These are phyloP conservation scores for Sphaerodactylus townsendi DNA, from an alignment of 2,113 vertebrate genomes.

Conservation along the genomic window DNA sequence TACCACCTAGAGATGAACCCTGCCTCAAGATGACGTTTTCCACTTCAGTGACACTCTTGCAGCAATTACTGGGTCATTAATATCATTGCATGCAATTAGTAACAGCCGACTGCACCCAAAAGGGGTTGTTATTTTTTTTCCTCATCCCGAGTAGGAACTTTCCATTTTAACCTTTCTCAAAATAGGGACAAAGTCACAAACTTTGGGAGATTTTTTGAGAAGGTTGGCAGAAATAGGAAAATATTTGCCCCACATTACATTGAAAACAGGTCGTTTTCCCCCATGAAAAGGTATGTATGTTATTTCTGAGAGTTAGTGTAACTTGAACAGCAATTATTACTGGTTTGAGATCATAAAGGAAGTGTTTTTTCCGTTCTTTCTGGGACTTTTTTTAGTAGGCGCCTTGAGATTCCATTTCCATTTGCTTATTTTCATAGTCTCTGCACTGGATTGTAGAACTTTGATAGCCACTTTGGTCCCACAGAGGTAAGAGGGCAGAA, in stretches of 20 bases:
- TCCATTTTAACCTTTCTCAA: slow-evolving; percentile 58
- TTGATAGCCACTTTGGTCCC: not conserved
- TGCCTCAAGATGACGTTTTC: slow-evolving; percentile 74
- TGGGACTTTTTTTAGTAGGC: not conserved
- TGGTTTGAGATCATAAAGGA: slow-evolving; percentile 42
- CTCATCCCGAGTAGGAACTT: slow-evolving; percentile 57
- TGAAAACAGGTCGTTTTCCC: slow-evolving; percentile 34
- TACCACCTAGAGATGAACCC: slow-evolving; percentile 78
- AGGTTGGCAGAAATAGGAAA: slow-evolving; percentile 27
- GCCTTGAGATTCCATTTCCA: not conserved
- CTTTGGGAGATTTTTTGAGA: slow-evolving; percentile 22
- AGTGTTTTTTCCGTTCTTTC: not conserved
- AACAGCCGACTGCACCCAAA: slow-evolving; percentile 63
- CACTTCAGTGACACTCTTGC: slow-evolving; percentile 74
- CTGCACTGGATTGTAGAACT: not conserved
- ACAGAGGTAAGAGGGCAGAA: not conserved
- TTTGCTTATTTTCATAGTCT: not conserved
- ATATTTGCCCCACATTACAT: slow-evolving; percentile 1
- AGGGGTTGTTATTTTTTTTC: slow-evolving; percentile 46
- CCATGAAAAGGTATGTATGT: not conserved
- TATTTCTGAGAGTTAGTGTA: slow-evolving; percentile 48
- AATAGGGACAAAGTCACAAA: slow-evolving; percentile 35
- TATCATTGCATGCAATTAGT: slow-evolving; percentile 84
- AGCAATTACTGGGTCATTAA: slow-evolving; percentile 82
- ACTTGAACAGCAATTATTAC: slow-evolving; percentile 44